Evolutionary conservation across 1,140 invertebrate species (phyloP), one percentile per base, ranked within the genome.

Genomic region (Trichonephila inaurata): DNA sequence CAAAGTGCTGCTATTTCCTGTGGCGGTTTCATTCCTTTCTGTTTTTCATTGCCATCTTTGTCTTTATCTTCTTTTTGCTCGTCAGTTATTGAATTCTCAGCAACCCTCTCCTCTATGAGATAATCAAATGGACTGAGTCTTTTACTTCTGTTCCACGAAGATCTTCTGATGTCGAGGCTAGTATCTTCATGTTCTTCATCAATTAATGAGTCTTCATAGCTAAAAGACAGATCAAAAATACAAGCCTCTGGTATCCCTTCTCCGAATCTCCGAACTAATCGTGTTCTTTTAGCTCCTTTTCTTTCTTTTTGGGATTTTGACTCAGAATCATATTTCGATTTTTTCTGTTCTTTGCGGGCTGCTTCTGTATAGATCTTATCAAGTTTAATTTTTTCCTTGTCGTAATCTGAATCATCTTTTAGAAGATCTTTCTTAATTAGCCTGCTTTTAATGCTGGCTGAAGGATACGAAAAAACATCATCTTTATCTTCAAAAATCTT

Each of bases 271-370:
- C 51, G 82, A 28, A 88, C 28, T 33, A 21, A 18, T 18, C 86
- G 16, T 24, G 86, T 51, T 89, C 96, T 97, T 94, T 96, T 96
- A 33, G 28, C 4, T 18, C 28, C 14, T 2, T 77, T 77, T 18
- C 28, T 24, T 19, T 33, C 72, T 6, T 5, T 33, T 1, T 14
- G 18, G 5, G 72, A 6, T 28, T 77, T 77, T 18, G 18, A 28
- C 4, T 40, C 72, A 24, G 18, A 33, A 7, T 6, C 18, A 19
- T 64, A 12, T 64, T 51, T 19, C 6, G 3, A 6, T 28, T 77
- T 19, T 77, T 16, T 18, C 16, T 2, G 28, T 6, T 33, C 4
- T 77, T 40, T 33, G 16, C 2, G 28, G 12, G 24, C 18, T 77
- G 0, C 16, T 7, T 16, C 18, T 40, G 21, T 33, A 33, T 40